Evolutionary conservation across 2,888 invertebrate species (phyloP).

Genomic region (Nemotelus nigrinus): DNA sequence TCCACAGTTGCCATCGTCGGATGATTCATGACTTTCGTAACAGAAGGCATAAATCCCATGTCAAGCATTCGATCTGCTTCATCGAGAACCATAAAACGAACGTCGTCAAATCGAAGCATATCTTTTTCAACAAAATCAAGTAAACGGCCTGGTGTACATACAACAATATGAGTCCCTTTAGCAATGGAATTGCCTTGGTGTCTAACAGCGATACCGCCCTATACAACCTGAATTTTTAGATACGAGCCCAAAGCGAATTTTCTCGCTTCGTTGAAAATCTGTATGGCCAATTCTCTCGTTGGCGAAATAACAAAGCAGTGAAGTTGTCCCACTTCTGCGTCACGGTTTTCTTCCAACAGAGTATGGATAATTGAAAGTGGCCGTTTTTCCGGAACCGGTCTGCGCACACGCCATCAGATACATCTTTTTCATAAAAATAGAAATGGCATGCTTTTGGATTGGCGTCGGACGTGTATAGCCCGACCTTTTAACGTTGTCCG

Average conservation of each 20-base stretch:
- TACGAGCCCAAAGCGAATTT: slow-evolving; percentile 83
- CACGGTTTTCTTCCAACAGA: no score
- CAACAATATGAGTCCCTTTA: slow-evolving; percentile 92
- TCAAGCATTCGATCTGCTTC: slow-evolving; percentile 99
- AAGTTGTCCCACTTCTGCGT: no score
- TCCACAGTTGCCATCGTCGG: slow-evolving; percentile 84
- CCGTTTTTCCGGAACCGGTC: slow-evolving; percentile 97
- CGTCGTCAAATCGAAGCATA: slow-evolving; percentile 88
- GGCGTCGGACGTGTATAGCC: slow-evolving; percentile 90
- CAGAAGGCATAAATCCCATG: slow-evolving; percentile 98
- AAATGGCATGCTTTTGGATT: slow-evolving; percentile 91
- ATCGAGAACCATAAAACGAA: slow-evolving; percentile 91
- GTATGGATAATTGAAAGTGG: slow-evolving; percentile 40
- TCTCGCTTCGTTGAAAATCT: slow-evolving; percentile 82
- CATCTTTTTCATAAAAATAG: slow-evolving; percentile 79
- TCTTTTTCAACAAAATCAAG: slow-evolving; percentile 94
- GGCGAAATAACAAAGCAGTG: no score
- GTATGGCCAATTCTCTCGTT: not conserved
- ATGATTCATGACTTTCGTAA: slow-evolving; percentile 85
- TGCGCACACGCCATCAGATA: slow-evolving; percentile 98
- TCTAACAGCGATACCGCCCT: slow-evolving; percentile 85
- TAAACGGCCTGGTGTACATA: slow-evolving; percentile 97
- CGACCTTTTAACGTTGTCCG: slow-evolving; percentile 82
- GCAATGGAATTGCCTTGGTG: slow-evolving; percentile 74
- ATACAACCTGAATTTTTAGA: slow-evolving; percentile 78